Percentiles rank a stretch among this genome's conserved stretches.
These are phyloP conservation scores for Elanus axillaris DNA, from an alignment of 2,113 vertebrate species.

Conservation along the genomic window DNA sequence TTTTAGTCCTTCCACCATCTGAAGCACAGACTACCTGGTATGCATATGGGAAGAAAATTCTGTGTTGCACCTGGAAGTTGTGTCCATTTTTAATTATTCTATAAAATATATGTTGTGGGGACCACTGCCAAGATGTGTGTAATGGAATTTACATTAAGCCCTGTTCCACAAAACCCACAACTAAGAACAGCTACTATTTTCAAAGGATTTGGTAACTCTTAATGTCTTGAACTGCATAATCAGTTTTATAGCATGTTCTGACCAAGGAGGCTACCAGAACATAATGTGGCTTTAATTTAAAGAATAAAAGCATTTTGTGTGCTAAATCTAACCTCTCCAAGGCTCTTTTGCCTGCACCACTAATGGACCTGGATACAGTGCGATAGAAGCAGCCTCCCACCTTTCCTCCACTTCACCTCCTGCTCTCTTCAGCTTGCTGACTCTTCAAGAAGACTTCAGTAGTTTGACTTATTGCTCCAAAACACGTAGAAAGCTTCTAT, in stretches of 20 bases:
- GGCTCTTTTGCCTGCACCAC: not conserved
- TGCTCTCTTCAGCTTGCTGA: not conserved
- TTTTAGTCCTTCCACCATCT: not conserved
- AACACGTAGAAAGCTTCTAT: not conserved
- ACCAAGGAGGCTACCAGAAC: not conserved
- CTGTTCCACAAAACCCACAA: not conserved
- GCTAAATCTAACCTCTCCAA: not conserved
- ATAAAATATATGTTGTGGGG: not conserved
- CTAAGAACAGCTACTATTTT: not conserved
- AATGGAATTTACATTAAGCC: constrained; percentile 1
- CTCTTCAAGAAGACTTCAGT: not conserved
- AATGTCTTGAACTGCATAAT: not conserved
- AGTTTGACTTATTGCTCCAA: not conserved
- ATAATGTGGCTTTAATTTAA: not conserved
- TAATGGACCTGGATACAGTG: not conserved
- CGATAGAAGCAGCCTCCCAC: not conserved
- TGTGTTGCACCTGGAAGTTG: not conserved
- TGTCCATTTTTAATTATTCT: not conserved
- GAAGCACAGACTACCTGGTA: not conserved
- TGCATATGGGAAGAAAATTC: not conserved
- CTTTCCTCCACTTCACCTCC: not conserved
- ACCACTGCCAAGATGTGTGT: not conserved
- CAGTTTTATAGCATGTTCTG: not conserved
- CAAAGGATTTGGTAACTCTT: not conserved
- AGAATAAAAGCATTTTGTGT: not conserved